Base-by-base conservation (phyloP, 2,797 vertebrate genomes). In the Fratercula arctica region DNA sequence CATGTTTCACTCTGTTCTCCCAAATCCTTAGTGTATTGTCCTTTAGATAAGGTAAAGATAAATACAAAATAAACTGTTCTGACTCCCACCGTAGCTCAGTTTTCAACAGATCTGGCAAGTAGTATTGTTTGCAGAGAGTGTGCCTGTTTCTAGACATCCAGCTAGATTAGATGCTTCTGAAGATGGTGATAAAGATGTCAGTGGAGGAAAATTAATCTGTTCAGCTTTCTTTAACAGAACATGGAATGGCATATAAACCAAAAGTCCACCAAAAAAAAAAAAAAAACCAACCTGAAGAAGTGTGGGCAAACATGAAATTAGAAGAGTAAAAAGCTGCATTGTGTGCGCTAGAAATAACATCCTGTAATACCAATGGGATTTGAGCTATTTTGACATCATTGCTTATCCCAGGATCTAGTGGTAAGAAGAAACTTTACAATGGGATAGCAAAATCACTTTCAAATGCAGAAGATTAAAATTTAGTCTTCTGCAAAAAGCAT, bases 41-140 rank as follows among this genome's bases (percentile, higher is more conserved):
- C n/a, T 53, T 93, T 87, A 85, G 53, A 56, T 64, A 92, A 80
- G 45, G 59, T 76, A 57, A 76, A 83, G 46, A 61, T 35, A 85
- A 96, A 74, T 60, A 84, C n/a, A 60, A 60, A 84, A 59, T 16
- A 64, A 81, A 69, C 53, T 3, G 2, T 82, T 92, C 24, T 50
- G 86, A 85, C 35, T 94, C 56, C 48, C 53, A 16, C 21, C 73
- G 8, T 67, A 11, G 1, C 64, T 94, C 69, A 60, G 69, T 95
- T 97, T 97, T 97, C 96, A 96, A 76, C 77, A 87, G 53, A 50
- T 95, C 53, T 95, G 95, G 85, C 85, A 85, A 89, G 89, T 64
- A 57, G 67, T 78, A 69, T n/a, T 89, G 74, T 94, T 95, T 90
- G 78, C 68, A 93, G 57, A 90, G 61, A 64, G 60, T 91, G 83